Conservation (phyloP, 2,888 invertebrate species). For the Torymus tubicola region DNA sequence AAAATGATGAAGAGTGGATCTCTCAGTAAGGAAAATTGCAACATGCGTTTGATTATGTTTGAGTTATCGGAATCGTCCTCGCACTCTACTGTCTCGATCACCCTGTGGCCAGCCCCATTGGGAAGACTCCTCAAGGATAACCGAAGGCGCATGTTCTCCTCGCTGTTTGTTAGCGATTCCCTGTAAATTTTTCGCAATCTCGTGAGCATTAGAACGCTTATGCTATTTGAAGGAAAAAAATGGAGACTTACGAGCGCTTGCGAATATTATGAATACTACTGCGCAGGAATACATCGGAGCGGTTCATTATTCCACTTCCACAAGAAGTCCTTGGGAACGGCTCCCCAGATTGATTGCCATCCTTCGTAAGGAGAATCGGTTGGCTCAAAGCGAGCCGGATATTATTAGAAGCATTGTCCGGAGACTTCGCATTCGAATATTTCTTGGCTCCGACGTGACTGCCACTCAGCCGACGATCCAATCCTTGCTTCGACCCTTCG, state of each 20-base stretch:
- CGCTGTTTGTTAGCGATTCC: conserved; percentile 63
- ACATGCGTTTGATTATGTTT: conserved; percentile 87
- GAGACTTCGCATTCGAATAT: conserved; percentile 23
- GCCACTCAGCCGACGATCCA: conserved; percentile 34
- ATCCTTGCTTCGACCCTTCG: conserved; percentile 15
- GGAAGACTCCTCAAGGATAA: conserved; percentile 65
- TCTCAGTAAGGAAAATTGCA: conserved; percentile 89
- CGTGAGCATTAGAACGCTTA: neutral
- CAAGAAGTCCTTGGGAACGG: conserved; percentile 71
- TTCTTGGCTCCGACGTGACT: conserved; percentile 25
- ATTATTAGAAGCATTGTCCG: conserved; percentile 41
- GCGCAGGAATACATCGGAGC: conserved; percentile 93
- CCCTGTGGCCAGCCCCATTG: conserved; percentile 62
- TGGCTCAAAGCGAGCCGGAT: conserved; percentile 84
- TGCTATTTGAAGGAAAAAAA: neutral
- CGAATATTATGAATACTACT: conserved; percentile 82
- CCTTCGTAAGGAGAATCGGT: conserved; percentile 80
- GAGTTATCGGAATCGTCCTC: conserved; percentile 8
- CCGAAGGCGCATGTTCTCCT: conserved; percentile 60
- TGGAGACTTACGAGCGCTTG: conserved; percentile 66
- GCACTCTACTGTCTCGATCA: conserved; percentile 64
- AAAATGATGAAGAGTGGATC: conserved; percentile 94
- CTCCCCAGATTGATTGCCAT: conserved; percentile 70
- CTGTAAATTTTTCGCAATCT: conserved; percentile 49
- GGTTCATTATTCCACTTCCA: conserved; percentile 87